Percentiles rank a stretch among this genome's conserved stretches.
Conservation (phyloP, 2,888 invertebrate genomes). For the Drosophila nr. medialis region DNA sequence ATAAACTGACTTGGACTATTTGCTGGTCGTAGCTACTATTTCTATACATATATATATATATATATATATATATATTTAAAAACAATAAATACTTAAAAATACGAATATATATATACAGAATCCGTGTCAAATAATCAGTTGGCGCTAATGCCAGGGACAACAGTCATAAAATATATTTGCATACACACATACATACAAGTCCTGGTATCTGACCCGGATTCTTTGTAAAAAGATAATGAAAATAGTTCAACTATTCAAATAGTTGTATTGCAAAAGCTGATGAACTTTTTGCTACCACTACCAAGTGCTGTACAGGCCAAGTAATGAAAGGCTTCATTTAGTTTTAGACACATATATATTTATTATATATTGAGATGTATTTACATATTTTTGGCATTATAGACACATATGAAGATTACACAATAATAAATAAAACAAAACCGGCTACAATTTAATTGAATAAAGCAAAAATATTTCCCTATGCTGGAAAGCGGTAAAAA, state of each 20-base stretch:
- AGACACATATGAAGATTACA: slow-evolving; percentile 60
- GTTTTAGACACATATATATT: slow-evolving; percentile 66
- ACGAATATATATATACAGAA: slow-evolving; percentile 27
- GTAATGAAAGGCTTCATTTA: slow-evolving; percentile 77
- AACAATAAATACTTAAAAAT: neutral
- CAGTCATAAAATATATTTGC: slow-evolving; percentile 44
- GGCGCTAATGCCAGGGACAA: slow-evolving; percentile 29
- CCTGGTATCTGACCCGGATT: slow-evolving; percentile 32
- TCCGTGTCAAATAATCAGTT: slow-evolving; percentile 38
- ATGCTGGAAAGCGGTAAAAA: slow-evolving; percentile 72
- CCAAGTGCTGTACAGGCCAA: slow-evolving; percentile 76
- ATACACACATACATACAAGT: slow-evolving; percentile 29
- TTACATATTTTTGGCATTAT: slow-evolving; percentile 79
- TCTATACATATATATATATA: slow-evolving; percentile 34
- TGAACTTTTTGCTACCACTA: slow-evolving; percentile 65
- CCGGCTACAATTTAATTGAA: slow-evolving; percentile 21
- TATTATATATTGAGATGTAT: slow-evolving; percentile 76
- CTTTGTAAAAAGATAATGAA: slow-evolving; percentile 14
- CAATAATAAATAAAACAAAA: slow-evolving; percentile 61
- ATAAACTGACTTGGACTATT: slow-evolving; percentile 54
- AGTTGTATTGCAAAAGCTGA: slow-evolving; percentile 41
- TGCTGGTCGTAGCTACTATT: slow-evolving; percentile 63
- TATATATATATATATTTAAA: slow-evolving; percentile 25
- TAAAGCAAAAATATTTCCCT: slow-evolving; percentile 40
- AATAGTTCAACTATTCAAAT: slow-evolving; percentile 36